Base-by-base conservation (phyloP, 2,888 invertebrate genomes). In the Clepsis dumicolana region DNA sequence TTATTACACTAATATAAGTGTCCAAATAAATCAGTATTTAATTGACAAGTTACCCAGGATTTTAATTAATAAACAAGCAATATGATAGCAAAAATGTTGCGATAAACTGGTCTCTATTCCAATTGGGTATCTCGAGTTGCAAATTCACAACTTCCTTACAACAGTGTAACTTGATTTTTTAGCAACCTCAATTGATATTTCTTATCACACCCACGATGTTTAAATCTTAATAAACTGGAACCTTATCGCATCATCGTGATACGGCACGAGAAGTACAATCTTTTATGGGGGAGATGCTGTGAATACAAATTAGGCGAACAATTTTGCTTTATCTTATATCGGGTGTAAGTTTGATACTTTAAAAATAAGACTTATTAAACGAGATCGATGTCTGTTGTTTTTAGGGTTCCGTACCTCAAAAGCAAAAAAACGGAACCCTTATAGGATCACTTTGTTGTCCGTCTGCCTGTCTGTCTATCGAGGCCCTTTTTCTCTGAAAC, bases 261-360 rank as follows among this genome's bases (percentile, higher is more conserved):
- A 81, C 79, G 79, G 86, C 89, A 89, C 88, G 90, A 89, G 87
- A 90, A 81, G 79, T 80, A 77, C 89, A 90, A 90, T 85, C 87
- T 88, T 88, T 90, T 91, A 91, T 88, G 86, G 80, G 79, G 74
- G 82, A 89, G 89, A 83, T 74, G 82, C 82, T 83, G 84, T 88
- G 91, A 85, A 91, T 91, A 90, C 84, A 73, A 89, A 92, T 86
- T 85, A 88, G 84, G 73, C 74, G 72, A 84, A 84, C 84, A 88
- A 87, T 83, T 86, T 85, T 80, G 83, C 84, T 85, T 88, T 87
- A 82, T 84, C 86, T 84, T 85, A 80, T 77, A 62, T 67, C 64
- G 56, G n/a, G 62, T 63, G 67, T 50, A 50, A 60, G 60, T 63
- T 67, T 62, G 32, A 62, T 67, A 38, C 62, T 50, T 35, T 41